Evolutionary conservation across 1,140 invertebrate species (phyloP), one percentile per base, ranked within the genome.

Genomic region (Sycophila sp.): DNA sequence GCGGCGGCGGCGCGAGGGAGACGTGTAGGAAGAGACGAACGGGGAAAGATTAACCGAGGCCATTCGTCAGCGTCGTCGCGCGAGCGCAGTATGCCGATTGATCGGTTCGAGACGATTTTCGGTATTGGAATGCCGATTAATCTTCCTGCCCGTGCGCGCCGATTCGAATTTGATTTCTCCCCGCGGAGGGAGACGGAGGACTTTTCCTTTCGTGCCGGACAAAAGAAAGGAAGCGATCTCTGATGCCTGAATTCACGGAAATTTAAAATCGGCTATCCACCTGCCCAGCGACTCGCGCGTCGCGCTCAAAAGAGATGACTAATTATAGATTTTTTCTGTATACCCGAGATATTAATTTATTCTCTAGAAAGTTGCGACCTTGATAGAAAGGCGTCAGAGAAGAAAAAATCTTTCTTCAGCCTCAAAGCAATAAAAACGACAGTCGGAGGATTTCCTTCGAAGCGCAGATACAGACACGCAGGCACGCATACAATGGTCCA

Each of bases 1-100:
- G 51, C 22, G 24, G 17, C 26, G 22, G 26, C 22, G 40, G 49
- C 11, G 10, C 2, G 49, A n/a, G 26, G 24, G 22, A 1, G 56
- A 24, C 19, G 56, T 32, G 51, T 55, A 55, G 45, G 56, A 36
- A 34, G 36, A 45, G 53, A 26, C 26, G 19, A 62, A 68, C 22
- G 70, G 62, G 11, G 42, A 36, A 59, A 76, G 77, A 78, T 80
- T 77, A 76, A 80, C 69, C 53, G 58, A 17, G 59, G 76, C 67
- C 75, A 78, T 80, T 75, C 74, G 74, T 80, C 78, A 77, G 75
- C 74, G 78, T 77, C 78, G 70, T 40, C 62, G 60, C 28, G 51
- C 17, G n/a, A n/a, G 4, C 45, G 53, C 65, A 58, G 53, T 30
- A n/a, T n/a, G 36, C 56, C 58, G 60, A 73, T 73, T 60, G 42